Conservation (phyloP, 2,888 invertebrate genomes). For the Theretra japonica region DNA sequence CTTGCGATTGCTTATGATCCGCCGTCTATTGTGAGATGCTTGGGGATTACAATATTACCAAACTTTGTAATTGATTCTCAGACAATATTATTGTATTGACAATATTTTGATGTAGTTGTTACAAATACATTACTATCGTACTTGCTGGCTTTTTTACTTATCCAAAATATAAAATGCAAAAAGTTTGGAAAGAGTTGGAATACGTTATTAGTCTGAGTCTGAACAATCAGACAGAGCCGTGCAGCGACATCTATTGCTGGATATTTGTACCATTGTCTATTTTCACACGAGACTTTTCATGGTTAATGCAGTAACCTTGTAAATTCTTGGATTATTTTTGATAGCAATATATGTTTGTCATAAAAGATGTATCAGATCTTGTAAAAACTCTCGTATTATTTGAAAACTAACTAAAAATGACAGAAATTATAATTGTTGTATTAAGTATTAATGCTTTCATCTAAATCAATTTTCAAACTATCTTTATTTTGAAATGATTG, state of each 20-base stretch:
- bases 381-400: no score
- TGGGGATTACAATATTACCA: background rate
- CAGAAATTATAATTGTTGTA: no score
- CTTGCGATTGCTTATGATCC: background rate
- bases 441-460: no score
- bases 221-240: background rate
- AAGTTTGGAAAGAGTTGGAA: background rate
- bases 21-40: background rate
- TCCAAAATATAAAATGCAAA: background rate
- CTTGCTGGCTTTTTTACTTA: no score
- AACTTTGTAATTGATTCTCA: background rate
- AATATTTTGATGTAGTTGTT: background rate
- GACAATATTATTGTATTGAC: no score
- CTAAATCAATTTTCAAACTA: no score
- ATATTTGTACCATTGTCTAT: background rate
- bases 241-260: background rate
- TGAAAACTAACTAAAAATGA: no score
- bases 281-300: background rate
- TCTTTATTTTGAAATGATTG: no score
- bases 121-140: background rate
- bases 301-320: background rate
- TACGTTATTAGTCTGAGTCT: background rate
- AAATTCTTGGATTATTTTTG: background rate
- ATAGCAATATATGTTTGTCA: background rate
- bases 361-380: no score